Evolutionary conservation across 2,113 vertebrate species (phyloP).

Genomic region (Delphinapterus leucas): DNA sequence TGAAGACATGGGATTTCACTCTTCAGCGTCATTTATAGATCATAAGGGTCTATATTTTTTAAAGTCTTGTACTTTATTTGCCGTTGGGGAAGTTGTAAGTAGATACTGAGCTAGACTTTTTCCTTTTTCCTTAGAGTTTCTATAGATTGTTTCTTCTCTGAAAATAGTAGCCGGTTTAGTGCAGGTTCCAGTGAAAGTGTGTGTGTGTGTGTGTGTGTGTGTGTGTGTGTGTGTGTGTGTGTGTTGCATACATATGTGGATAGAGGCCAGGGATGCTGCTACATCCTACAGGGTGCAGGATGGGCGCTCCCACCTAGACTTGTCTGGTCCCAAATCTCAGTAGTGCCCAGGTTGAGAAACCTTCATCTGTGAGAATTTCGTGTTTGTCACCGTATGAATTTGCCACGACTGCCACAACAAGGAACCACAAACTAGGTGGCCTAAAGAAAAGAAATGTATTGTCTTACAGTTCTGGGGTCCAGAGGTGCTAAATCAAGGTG

Average conservation of each 20-base stretch:
- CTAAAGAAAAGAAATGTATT: neutral
- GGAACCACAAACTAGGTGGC: neutral
- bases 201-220: neutral
- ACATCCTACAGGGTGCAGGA: neutral
- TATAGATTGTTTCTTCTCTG: neutral
- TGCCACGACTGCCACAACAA: neutral
- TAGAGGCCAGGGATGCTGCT: neutral
- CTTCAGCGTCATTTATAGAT: neutral
- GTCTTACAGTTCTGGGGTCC: neutral
- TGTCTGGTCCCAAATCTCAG: neutral
- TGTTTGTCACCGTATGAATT: neutral
- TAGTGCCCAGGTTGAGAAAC: neutral
- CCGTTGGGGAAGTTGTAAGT: neutral
- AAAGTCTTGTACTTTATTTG: neutral
- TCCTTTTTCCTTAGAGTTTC: constrained; percentile 3
- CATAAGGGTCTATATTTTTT: neutral
- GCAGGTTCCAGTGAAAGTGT: neutral
- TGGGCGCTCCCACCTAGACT: neutral
- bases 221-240: neutral
- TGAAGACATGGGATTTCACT: neutral
- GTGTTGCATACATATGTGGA: neutral
- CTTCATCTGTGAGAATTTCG: neutral
- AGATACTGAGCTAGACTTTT: neutral
- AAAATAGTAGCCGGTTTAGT: neutral
- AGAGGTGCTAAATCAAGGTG: neutral